A percentile compares a stretch with the other conserved stretches of the same genome.
These are phyloP conservation scores for Cryptocephalus moraei DNA, from an alignment of 2,888 invertebrate species.

Conservation along the genomic window DNA sequence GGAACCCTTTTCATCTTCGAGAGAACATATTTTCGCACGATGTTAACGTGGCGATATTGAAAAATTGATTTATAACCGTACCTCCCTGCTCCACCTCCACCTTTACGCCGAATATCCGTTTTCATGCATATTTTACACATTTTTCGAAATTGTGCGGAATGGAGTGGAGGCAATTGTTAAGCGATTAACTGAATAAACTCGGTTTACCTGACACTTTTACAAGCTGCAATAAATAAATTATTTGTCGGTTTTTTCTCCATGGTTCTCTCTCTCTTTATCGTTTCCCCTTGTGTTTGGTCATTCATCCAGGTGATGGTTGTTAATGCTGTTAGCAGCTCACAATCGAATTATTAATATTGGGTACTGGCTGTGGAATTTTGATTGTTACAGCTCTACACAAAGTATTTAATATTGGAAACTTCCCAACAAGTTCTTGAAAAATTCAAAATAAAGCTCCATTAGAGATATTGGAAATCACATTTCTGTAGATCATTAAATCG, in stretches of 20 bases:
- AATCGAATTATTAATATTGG: no score
- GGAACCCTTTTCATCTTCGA: slow-evolving; percentile 5
- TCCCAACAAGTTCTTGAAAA: no score
- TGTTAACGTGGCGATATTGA: slow-evolving; percentile 21
- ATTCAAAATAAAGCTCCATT: no score
- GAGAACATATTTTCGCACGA: slow-evolving; percentile 21
- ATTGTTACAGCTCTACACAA: no score
- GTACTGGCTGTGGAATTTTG: no score
- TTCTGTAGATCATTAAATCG: no score
- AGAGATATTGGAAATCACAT: no score
- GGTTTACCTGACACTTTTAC: slow-evolving; percentile 2
- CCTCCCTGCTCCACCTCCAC: slow-evolving; percentile 14
- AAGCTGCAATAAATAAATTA: neutral
- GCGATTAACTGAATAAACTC: slow-evolving; percentile 11
- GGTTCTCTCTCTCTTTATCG: no score
- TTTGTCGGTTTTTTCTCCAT: neutral
- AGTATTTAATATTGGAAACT: no score
- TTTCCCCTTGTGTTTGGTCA: no score
- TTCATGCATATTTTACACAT: slow-evolving; percentile 26
- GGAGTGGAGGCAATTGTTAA: slow-evolving; percentile 9
- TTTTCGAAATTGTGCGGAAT: slow-evolving; percentile 13
- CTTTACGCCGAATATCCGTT: slow-evolving; percentile 18
- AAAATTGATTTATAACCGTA: slow-evolving; percentile 21
- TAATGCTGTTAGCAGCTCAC: no score
- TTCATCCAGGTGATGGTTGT: no score